Evolutionary conservation across 64 coral and sea anemone genomes (phyloP), one percentile per base, ranked within the genome.

Genomic region (Stichodactyla helianthus): DNA sequence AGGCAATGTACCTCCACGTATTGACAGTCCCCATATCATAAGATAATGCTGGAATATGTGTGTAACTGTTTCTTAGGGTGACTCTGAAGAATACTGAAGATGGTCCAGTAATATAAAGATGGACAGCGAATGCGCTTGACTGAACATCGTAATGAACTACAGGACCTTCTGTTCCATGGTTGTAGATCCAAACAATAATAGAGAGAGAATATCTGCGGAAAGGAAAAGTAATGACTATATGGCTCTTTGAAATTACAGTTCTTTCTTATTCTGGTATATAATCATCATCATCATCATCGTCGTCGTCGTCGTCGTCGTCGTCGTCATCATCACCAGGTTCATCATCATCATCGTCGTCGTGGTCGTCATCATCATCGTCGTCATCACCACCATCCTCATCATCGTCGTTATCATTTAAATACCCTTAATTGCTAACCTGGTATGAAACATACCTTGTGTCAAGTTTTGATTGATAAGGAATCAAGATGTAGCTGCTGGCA

Each of bases 1-100:
- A 88, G 6, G 83, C 94, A 9, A 89, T 20, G 35, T 82, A 86
- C 52, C 77, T 86, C 94, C 94, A 95, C 6, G 10, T 44, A 6
- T 68, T 51, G 4, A 22, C 20, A 8, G 78, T 23, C 5, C 17
- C 35, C 31, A 81, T 51, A 6, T 81, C 51, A 25, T 84, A 7
- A 20, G 4, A 4, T 10, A 84, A 20, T 19, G 35, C 0, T 9
- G 35, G 4, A 81, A 52, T 4, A 15, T 9, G 2, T 17, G 11
- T 11, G 1, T 53, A 53, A 22, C 16, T 81, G 6, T 18, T 20
- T 28, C 78, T 52, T 6, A 2, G 5, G 6, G 20, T 18, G 4
- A 54, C 18, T 17, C 78, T 81, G 6, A 81, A 1, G 26, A 52
- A 79, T 7, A 79, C 8, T 15, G 11, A 0, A 4, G 27, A 22